Percentiles rank a stretch among this genome's conserved stretches.
Conservation (phyloP, 2,797 vertebrate species). For the Myotis planiceps region DNA sequence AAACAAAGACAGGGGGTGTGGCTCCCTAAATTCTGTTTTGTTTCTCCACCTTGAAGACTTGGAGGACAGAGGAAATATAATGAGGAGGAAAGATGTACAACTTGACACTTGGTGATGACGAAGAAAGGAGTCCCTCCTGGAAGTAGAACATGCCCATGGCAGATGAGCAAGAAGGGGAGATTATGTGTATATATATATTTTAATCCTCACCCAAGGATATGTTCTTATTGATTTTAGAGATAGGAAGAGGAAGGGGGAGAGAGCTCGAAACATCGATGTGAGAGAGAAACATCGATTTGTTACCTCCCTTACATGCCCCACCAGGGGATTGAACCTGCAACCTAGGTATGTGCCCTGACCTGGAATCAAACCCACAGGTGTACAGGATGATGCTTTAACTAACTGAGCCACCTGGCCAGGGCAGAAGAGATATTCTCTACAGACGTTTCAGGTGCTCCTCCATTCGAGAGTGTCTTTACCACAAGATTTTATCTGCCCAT, state of each 20-base stretch:
- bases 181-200: not conserved
- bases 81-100: not conserved
- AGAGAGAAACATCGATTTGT: not conserved
- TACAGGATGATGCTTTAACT: not conserved
- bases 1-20: not conserved
- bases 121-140: not conserved
- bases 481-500: not conserved
- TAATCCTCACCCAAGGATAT: too few relatives aligned
- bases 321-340: too few relatives aligned
- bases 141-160: not conserved
- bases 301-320: not conserved
- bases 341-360: not conserved
- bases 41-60: not conserved
- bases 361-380: not conserved
- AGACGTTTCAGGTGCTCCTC: not conserved
- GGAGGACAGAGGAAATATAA: not conserved
- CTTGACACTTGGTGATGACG: accelerated
- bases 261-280: not conserved
- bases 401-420: not conserved
- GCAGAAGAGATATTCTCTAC: not conserved
- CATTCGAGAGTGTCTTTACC: not conserved
- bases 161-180: not conserved
- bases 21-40: not conserved
- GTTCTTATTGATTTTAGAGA: not conserved
- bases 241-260: too few relatives aligned